Conservation (phyloP, 2,888 invertebrate species). For the Ochropacha duplaris region DNA sequence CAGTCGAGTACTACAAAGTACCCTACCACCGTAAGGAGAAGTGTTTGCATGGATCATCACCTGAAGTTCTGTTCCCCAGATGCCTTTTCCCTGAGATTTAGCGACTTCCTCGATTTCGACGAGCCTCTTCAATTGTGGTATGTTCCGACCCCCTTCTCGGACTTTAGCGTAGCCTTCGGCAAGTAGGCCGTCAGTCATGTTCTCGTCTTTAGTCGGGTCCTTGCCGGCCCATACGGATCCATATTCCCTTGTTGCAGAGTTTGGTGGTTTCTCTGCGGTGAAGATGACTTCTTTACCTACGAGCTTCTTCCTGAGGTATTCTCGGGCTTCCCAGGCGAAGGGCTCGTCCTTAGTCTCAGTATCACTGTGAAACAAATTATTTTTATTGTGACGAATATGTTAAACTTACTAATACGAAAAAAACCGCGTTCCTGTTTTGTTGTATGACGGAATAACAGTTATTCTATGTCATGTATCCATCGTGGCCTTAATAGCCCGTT, state of each 20-base stretch:
- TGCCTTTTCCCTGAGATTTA: conserved; percentile 93
- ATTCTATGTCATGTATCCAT: too few species aligned
- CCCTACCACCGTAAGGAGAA: too few species aligned
- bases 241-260: conserved; percentile 91
- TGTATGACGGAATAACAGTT: too few species aligned
- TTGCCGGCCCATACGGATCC: conserved; percentile 93
- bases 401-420: too few species aligned
- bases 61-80: conserved; percentile 83
- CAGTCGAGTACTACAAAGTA: too few species aligned
- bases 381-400: too few species aligned
- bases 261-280: conserved; percentile 91
- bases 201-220: conserved; percentile 90
- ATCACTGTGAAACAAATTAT: conserved; percentile 62
- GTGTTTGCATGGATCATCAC: conserved; percentile 27
- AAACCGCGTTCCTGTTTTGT: too few species aligned
- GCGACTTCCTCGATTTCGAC: conserved; percentile 95
- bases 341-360: conserved; percentile 93
- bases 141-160: conserved; percentile 81
- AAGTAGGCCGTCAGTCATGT: conserved; percentile 93
- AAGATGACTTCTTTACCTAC: conserved; percentile 96
- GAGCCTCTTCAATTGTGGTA: conserved; percentile 86
- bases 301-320: conserved; percentile 95
- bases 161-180: conserved; percentile 95
- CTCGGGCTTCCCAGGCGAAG: conserved; percentile 98
- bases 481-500: too few species aligned